Base-by-base conservation (phyloP, 1,140 invertebrate species). In the Ceratitis capitata region DNA sequence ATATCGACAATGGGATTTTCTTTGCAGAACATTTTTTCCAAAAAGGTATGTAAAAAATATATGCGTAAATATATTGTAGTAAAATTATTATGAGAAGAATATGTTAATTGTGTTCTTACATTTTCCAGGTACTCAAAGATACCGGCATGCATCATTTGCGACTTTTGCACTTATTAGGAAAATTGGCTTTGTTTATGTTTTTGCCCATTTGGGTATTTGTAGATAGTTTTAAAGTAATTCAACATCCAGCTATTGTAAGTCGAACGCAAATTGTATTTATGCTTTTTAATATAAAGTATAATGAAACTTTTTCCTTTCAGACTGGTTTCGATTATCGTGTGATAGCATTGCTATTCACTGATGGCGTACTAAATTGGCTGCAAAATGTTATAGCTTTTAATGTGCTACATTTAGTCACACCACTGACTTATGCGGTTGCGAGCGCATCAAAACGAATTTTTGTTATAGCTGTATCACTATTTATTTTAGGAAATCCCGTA, bases 341-440 rank as follows among this genome's bases (percentile, higher is more conserved):
- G 42, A 87, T 94, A 61, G 93, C 92, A 3, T 93, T 99, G 84
- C 92, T 99, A 53, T 93, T 96, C 64, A 89, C 95, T 45, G 98
- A 99, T 92, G 98, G 98, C 32, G 92, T 98, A 26, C 93, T 98
- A 83, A 98, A 97, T 91, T 99, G 98, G 96, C 92, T 98, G 85
- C 98, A 99, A 92, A 99, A 99, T 90, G 95, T 99, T 84, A 95
- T 98, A 32, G 98, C 98, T 0, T 99, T 99, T 92, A 97, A 96
- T 85, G 95, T 99, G 35, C 93, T 99, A 85, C 96, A 95, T 32
- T 92, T 98, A 85, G 97, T 99, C 1, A 95, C 97, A 19, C 97
- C 98, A 23, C 93, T 99, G 32, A 98, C 97, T 0, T 99, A 99
- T 92, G 97, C 98, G 0, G 98, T 99, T 29, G 97, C 98, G 19